Evolutionary conservation across 2,888 invertebrate genomes (phyloP).

Genomic region (Osmoderma eremita): DNA sequence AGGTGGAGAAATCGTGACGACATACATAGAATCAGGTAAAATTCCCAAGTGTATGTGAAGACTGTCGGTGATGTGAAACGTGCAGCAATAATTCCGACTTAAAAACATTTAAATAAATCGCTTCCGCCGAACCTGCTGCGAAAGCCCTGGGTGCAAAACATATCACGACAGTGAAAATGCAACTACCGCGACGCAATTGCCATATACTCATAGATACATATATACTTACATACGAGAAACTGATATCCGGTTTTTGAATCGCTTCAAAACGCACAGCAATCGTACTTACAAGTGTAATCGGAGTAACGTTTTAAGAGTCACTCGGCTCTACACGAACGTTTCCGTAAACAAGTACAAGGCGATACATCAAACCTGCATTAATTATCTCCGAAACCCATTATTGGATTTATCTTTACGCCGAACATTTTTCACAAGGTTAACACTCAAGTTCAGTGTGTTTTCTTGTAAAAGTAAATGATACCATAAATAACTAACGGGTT

Average conservation of each 20-base stretch:
- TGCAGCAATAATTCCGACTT: slow-evolving; percentile 22
- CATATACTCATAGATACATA: slow-evolving; percentile 7
- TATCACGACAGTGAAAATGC: slow-evolving; percentile 34
- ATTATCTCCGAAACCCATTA: slow-evolving; percentile 29
- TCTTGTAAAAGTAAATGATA: slow-evolving; percentile 3
- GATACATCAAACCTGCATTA: slow-evolving; percentile 33
- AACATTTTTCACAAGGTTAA: slow-evolving; percentile 10
- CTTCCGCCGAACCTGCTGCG: slow-evolving; percentile 31
- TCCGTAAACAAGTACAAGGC: slow-evolving; percentile 31
- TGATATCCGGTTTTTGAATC: slow-evolving; percentile 32
- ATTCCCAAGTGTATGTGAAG: slow-evolving; percentile 18
- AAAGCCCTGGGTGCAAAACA: slow-evolving; percentile 30
- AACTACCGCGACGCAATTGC: slow-evolving; percentile 28
- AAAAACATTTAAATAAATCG: slow-evolving; percentile 35
- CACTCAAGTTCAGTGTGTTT: slow-evolving; percentile 14
- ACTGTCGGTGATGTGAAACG: slow-evolving; percentile 21
- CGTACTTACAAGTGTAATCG: slow-evolving; percentile 13
- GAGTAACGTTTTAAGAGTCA: slow-evolving; percentile 14
- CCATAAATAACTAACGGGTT: slow-evolving; percentile 5
- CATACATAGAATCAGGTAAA: slow-evolving; percentile 23
- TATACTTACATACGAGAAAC: neutral
- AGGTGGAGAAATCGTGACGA: slow-evolving; percentile 24
- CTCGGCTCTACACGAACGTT: slow-evolving; percentile 12
- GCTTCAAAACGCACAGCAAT: slow-evolving; percentile 25
- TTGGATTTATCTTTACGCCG: slow-evolving; percentile 4